Percentiles rank a stretch among this genome's conserved stretches.
Conservation (phyloP, 2,797 vertebrate species). For the Argentina silus region DNA sequence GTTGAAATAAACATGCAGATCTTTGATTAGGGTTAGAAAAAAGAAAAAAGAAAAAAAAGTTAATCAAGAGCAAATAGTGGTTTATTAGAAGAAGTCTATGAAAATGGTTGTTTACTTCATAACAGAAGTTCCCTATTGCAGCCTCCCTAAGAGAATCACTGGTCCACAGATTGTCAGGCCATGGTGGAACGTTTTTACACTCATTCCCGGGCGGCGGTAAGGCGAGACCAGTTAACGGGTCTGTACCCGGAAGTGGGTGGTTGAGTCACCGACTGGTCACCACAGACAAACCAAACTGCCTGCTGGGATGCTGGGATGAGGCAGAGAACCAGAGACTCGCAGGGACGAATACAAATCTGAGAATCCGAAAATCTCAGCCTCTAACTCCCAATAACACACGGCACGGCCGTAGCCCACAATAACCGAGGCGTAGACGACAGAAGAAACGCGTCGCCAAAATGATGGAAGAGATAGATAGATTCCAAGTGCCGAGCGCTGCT, state of each 20-base stretch:
- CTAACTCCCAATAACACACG: neutral
- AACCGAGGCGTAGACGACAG: conserved; percentile 18
- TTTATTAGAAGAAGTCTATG: neutral
- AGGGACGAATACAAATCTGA: conserved; percentile 52
- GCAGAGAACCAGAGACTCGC: conserved; percentile 63
- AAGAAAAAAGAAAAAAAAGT: too few relatives aligned
- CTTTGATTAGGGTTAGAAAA: too few relatives aligned
- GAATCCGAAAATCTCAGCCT: neutral
- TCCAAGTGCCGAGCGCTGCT: conserved; percentile 91
- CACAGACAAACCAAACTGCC: neutral
- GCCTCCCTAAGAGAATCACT: neutral
- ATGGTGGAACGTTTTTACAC: neutral
- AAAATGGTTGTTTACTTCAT: neutral
- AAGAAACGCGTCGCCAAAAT: conserved; percentile 77
- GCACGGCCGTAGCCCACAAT: neutral
- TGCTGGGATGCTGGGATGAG: conserved; percentile 77
- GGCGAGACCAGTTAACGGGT: conserved; percentile 48
- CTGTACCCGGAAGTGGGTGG: conserved; percentile 87
- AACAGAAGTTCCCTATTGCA: neutral
- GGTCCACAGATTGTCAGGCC: neutral
- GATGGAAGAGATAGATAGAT: conserved; percentile 98
- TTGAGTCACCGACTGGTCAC: conserved; percentile 75
- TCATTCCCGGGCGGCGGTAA: neutral
- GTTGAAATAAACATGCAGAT: too few relatives aligned
- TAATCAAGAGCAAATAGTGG: too few relatives aligned